Conservation (phyloP, 2,113 vertebrate species). For the Entosphenus tridentatus region DNA sequence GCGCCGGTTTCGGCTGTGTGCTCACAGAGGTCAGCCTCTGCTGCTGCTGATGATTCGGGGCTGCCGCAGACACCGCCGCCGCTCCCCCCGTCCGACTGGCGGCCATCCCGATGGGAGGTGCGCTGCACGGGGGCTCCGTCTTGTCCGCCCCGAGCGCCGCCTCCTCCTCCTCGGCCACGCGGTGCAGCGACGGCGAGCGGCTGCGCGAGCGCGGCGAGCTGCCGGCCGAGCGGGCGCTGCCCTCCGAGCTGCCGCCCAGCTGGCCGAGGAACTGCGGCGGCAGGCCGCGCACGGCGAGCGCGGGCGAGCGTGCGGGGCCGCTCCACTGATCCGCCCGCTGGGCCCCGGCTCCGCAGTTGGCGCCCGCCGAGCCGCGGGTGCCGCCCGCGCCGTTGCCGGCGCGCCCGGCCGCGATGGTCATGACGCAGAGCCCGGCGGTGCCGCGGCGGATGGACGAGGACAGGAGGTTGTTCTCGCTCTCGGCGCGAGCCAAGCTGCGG, state of each 20-base stretch:
- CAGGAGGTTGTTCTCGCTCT: constrained; percentile 2
- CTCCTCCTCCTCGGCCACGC: constrained; percentile 1
- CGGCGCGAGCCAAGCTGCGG: constrained; percentile 1
- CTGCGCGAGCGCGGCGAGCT: constrained; percentile 1
- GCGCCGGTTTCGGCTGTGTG: too few species aligned
- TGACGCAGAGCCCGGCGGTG: neutral
- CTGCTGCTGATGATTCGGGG: too few species aligned
- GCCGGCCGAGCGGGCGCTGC: neutral
- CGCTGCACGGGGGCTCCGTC: neutral
- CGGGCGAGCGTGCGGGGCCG: neutral
- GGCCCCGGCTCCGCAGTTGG: neutral
- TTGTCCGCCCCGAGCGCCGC: neutral
- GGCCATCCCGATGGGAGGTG: neutral
- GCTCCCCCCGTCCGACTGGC: too few species aligned
- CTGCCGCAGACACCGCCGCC: too few species aligned
- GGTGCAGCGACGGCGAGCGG: constrained; percentile 4
- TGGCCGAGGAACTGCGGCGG: neutral
- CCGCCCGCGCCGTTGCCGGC: neutral
- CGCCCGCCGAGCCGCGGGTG: neutral
- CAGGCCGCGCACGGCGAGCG: constrained; percentile 2
- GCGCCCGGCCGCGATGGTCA: neutral
- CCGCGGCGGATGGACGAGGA: constrained; percentile 1
- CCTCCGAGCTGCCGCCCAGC: neutral
- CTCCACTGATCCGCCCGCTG: neutral
- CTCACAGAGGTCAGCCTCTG: too few species aligned